A percentile compares a stretch with the other conserved stretches of the same genome.
phyloP scores from a whole-genome alignment of 1,140 invertebrate species.

The Philotrypesis tridentata region DNA sequence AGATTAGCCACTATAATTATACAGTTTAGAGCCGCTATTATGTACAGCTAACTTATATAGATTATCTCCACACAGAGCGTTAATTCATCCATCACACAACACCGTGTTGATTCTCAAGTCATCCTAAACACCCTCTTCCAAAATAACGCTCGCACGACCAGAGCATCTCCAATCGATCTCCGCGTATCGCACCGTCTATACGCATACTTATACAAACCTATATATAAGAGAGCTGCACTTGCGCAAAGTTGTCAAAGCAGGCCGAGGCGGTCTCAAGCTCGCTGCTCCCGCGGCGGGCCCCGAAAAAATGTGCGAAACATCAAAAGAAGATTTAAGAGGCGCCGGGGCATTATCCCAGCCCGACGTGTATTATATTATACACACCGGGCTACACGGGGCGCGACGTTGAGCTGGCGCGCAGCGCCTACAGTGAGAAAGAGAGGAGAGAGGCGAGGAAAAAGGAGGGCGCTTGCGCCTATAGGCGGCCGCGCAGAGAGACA shows the following conservation, averaged over 20 bases:
- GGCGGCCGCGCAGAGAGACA: too few relatives aligned
- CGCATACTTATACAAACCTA: too few relatives aligned
- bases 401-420: background rate
- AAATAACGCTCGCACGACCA: too few relatives aligned
- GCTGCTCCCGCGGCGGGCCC: background rate
- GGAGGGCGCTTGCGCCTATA: conserved; percentile 33
- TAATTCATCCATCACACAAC: too few relatives aligned
- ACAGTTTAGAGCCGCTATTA: too few relatives aligned
- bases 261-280: background rate
- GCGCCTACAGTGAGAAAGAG: too few relatives aligned
- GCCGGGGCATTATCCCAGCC: background rate
- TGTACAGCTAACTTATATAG: too few relatives aligned
- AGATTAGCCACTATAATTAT: too few relatives aligned
- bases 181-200: background rate
- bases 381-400: background rate
- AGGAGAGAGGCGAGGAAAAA: conserved; percentile 26
- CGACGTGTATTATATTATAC: background rate
- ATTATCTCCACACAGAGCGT: too few relatives aligned
- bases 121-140: too few relatives aligned
- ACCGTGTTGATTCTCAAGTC: too few relatives aligned
- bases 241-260: background rate
- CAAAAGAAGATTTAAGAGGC: background rate
- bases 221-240: background rate
- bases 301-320: conserved; percentile 10
- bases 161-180: too few relatives aligned